Evolutionary conservation across 2,113 vertebrate genomes (phyloP).

Genomic region (Climacteris rufus): DNA sequence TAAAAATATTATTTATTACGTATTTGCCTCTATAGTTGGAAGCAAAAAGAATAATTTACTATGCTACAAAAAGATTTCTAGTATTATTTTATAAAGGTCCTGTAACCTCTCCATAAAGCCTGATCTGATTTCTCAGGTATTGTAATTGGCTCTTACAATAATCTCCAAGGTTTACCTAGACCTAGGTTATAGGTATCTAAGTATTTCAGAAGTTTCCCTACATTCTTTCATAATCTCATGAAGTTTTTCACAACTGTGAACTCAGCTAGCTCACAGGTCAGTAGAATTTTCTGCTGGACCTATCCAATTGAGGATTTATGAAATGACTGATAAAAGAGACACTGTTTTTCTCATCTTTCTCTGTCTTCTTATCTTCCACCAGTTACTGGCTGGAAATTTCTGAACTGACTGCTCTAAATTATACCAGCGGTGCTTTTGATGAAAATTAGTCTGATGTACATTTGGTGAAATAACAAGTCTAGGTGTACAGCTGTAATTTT

Average conservation of each 20-base stretch:
- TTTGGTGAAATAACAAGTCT: background rate
- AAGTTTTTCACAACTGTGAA: background rate
- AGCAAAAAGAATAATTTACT: background rate
- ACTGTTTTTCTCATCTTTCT: background rate
- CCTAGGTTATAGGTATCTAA: background rate
- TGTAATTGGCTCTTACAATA: background rate
- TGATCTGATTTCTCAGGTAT: background rate
- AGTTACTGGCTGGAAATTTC: background rate
- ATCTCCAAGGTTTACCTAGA: background rate
- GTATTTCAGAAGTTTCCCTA: background rate
- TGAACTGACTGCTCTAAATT: background rate
- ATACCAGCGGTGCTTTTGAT: background rate
- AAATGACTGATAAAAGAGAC: background rate
- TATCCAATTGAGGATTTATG: background rate
- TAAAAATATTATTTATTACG: background rate
- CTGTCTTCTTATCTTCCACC: background rate
- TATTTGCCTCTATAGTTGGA: background rate
- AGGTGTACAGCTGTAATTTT: background rate
- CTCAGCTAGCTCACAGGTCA: background rate
- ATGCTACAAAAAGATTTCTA: background rate
- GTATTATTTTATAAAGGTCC: background rate
- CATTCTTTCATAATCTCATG: background rate
- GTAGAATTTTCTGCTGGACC: background rate
- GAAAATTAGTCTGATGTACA: accelerated
- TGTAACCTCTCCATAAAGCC: background rate